Conservation (phyloP, 2,113 vertebrate genomes). For the Manacus vitellinus region DNA sequence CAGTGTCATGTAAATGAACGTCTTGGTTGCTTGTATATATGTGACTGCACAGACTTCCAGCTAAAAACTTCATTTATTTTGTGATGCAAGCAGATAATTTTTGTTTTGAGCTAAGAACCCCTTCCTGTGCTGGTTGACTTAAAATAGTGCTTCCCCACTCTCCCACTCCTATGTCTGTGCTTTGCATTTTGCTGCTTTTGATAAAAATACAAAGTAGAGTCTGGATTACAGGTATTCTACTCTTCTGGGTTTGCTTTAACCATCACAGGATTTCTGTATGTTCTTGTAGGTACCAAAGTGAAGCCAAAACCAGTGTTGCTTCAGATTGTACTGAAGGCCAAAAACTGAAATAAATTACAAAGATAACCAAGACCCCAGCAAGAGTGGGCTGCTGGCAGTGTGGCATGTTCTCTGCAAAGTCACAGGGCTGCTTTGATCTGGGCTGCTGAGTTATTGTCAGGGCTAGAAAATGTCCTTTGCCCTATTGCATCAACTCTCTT, state of each 20-base stretch:
- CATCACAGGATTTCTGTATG: neutral
- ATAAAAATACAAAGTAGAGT: neutral
- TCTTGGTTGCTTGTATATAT: neutral
- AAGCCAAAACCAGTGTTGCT: neutral
- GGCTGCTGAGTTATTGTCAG: neutral
- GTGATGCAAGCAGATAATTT: neutral
- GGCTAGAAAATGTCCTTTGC: slow-evolving; percentile 6
- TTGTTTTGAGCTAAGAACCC: neutral
- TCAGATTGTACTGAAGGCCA: neutral
- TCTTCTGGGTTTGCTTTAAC: neutral
- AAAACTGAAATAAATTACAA: neutral
- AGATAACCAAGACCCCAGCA: neutral
- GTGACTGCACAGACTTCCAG: neutral
- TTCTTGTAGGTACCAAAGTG: neutral
- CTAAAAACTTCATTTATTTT: neutral
- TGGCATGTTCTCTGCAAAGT: neutral
- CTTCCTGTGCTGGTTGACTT: neutral
- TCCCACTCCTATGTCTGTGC: neutral
- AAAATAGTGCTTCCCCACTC: neutral
- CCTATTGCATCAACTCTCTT: neutral
- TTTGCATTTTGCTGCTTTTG: neutral
- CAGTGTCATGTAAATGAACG: neutral
- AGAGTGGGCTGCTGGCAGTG: neutral
- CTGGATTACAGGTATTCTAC: neutral
- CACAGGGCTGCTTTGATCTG: neutral